A percentile compares a stretch with the other conserved stretches of the same genome.
Conservation (phyloP, 2,113 vertebrate genomes). For the Chauna torquata region DNA sequence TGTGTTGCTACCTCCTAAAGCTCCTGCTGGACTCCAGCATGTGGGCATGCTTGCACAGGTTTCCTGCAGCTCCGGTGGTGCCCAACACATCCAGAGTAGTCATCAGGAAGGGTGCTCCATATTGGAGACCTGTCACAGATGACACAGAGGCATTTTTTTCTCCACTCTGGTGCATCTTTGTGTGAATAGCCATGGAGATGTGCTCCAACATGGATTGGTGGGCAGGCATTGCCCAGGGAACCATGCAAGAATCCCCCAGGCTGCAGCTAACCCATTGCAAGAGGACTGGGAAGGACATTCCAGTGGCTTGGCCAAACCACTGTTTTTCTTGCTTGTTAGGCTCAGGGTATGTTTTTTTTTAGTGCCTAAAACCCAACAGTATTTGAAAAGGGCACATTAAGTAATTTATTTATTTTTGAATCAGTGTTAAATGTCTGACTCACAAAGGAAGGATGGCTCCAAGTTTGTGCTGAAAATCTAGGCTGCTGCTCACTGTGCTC, state of each 20-base stretch:
- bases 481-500: background rate
- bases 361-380: background rate
- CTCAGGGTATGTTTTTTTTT: background rate
- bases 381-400: background rate
- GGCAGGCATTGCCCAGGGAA: background rate
- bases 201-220: background rate
- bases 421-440: slow-evolving; percentile 6
- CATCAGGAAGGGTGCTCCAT: fast-evolving
- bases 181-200: background rate
- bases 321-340: background rate
- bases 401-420: slow-evolving; percentile 25
- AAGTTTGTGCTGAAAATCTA: background rate
- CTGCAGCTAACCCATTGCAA: background rate
- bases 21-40: background rate
- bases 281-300: background rate
- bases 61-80: too few species aligned
- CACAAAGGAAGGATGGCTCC: background rate
- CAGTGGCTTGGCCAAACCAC: slow-evolving; percentile 18
- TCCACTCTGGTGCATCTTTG: too few species aligned
- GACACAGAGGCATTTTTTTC: too few species aligned
- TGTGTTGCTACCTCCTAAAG: background rate
- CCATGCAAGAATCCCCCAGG: background rate
- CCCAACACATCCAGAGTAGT: fast-evolving
- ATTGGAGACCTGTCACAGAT: fast-evolving
- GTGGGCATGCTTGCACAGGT: fast-evolving